Base-by-base conservation (phyloP, 1,140 invertebrate genomes). In the Panulirus ornatus region DNA sequence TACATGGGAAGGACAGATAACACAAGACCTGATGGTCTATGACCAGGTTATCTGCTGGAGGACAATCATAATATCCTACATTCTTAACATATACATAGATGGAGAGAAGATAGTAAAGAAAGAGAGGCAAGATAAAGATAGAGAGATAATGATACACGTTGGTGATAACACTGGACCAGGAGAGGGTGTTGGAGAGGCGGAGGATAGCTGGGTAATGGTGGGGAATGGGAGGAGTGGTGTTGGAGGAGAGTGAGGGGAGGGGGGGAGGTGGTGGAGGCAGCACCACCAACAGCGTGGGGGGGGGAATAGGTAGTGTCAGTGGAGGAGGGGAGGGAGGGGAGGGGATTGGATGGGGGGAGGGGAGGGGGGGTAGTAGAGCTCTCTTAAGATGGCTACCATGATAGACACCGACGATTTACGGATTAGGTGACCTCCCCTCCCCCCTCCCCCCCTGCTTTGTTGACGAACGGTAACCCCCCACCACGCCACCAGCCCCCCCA, bases 321-420 rank as follows among this genome's bases (percentile, higher is more conserved):
- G 22, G 22, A 58, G 51, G 51, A 58, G 22, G 51, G 51, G 51
- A 58, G 51, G 51, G 51, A 70, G 30, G 63, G 63, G 22, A 70
- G 30, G 63, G 63, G 30, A 6, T 3, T 5, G 63, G 63, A n/a
- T 27, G 63, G 6, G 30, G 22, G 30, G 44, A 14, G 44, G 44
- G 44, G 44, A 14, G 44, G 44, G 44, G 44, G 44, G 5, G 44
- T 5, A 47, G 14, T 47, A 6, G 14, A 19, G 51, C 51, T 58
- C 51, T 19, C 11, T 14, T 58, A 58, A 58, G 51, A 58, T 58
- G 51, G 16, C 51, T 58, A 14, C 16, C n/a, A 58, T 58, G 51
- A 58, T 58, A 58, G 51, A 58, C 51, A 58, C 51, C n/a, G n/a
- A 58, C 51, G n/a, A 58, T 58, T 58, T 58, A 58, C 51, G 51